Evolutionary conservation across 1,140 invertebrate genomes (phyloP).

Genomic region (Ceratitis capitata): DNA sequence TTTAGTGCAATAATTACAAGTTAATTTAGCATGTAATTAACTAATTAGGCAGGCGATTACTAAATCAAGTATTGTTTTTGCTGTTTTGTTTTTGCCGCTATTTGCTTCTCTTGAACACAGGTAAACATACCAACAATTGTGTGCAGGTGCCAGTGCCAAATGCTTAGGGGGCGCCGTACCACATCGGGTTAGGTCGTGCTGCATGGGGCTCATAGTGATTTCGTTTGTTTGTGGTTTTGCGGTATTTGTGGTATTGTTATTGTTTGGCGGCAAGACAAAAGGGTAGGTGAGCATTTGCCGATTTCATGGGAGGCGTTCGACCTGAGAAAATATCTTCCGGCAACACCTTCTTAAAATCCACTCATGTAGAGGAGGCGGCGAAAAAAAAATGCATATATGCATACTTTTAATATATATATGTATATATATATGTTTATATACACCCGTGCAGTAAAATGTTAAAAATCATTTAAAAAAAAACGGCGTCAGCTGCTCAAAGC

Average conservation of each 20-base stretch:
- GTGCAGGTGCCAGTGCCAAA: not conserved
- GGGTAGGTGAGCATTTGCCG: not conserved
- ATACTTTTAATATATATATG: not conserved
- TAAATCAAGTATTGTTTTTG: conserved; percentile 1
- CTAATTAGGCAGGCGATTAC: conserved; percentile 36
- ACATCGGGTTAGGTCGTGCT: not conserved
- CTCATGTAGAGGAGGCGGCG: no score
- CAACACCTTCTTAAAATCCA: conserved; percentile 11
- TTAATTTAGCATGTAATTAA: conserved; percentile 42
- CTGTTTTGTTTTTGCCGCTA: not conserved
- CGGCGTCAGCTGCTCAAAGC: not conserved
- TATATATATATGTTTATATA: not conserved
- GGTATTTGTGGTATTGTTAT: not conserved
- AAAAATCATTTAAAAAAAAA: not conserved
- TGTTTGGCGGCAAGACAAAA: not conserved
- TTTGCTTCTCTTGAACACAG: not conserved
- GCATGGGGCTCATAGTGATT: no score
- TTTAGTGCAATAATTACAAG: conserved; percentile 37
- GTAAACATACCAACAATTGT: not conserved
- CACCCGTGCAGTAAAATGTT: not conserved
- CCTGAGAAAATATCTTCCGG: conserved; percentile 30
- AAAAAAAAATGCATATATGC: not conserved
- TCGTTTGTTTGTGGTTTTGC: not conserved
- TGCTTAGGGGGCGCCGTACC: not conserved
- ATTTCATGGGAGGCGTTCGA: not conserved